phyloP scores from a whole-genome alignment of 2,113 vertebrate species.

The Hylia prasina region DNA sequence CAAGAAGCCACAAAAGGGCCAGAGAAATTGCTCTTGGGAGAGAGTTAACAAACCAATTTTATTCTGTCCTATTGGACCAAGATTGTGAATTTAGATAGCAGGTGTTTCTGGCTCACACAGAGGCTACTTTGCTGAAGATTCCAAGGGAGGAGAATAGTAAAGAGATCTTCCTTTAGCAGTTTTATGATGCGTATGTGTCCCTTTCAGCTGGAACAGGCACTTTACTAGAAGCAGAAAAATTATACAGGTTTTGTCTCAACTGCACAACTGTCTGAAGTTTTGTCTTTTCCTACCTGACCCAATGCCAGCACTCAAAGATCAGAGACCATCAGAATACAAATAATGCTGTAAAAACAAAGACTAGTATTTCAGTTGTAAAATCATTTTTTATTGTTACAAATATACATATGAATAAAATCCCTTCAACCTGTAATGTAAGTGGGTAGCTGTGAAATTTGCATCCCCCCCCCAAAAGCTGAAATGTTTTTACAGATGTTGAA shows the following conservation, averaged over 20 bases:
- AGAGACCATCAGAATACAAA: not conserved
- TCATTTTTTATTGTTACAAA: slow-evolving; percentile 91
- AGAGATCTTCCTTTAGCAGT: not conserved
- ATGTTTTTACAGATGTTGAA: slow-evolving; percentile 70
- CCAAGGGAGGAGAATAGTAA: not conserved
- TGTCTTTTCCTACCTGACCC: not conserved
- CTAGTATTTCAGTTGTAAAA: slow-evolving; percentile 79
- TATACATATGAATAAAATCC: slow-evolving; percentile 86
- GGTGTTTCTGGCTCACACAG: not conserved
- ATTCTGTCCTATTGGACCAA: not conserved
- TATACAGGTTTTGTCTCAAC: not conserved
- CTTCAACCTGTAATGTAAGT: slow-evolving; percentile 73
- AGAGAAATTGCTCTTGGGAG: not conserved
- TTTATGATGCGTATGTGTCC: not conserved
- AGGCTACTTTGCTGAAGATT: not conserved
- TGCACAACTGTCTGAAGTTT: too few species aligned
- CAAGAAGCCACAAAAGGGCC: not conserved
- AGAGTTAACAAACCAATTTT: not conserved
- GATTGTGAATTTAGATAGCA: not conserved
- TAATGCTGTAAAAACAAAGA: not conserved
- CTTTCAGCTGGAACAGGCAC: not conserved
- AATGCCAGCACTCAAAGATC: not conserved
- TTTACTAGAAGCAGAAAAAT: not conserved
- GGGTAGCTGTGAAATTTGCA: slow-evolving; percentile 70
- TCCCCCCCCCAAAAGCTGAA: slow-evolving; percentile 34